Percentiles rank a stretch among this genome's conserved stretches.
These are phyloP conservation scores for Etheostoma spectabile DNA, from an alignment of 2,113 vertebrate species.

Conservation along the genomic window DNA sequence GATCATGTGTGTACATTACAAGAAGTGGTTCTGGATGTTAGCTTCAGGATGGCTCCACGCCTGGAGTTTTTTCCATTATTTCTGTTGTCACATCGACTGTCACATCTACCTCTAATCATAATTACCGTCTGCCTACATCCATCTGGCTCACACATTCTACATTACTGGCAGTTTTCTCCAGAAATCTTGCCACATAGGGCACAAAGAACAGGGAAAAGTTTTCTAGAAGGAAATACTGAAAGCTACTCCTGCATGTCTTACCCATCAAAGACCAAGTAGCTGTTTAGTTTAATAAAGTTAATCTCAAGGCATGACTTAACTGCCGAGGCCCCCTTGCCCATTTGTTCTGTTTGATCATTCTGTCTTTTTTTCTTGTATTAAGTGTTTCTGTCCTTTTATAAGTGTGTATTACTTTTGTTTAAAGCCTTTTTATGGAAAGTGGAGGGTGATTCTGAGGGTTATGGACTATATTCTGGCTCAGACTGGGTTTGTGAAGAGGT, in stretches of 20 bases:
- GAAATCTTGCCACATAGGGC: constrained; percentile 57
- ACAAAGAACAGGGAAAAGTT: not conserved
- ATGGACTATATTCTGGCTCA: constrained; percentile 76
- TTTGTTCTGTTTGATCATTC: constrained; percentile 10
- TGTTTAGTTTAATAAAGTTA: constrained; percentile 20
- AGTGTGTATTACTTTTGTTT: constrained; percentile 26
- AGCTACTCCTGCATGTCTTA: constrained; percentile 56
- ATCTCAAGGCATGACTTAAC: constrained; percentile 22
- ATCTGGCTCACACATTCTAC: constrained; percentile 26
- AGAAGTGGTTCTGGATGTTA: constrained; percentile 4
- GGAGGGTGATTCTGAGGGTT: constrained; percentile 23
- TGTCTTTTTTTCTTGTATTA: constrained; percentile 5
- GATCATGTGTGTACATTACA: constrained; percentile 13
- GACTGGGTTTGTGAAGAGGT: constrained; percentile 76
- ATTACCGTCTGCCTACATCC: constrained; percentile 17
- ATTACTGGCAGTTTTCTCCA: constrained; percentile 45
- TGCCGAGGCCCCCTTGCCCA: constrained; percentile 7
- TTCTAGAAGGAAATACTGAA: constrained; percentile 7
- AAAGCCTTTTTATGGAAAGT: constrained; percentile 22
- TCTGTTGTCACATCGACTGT: constrained; percentile 36
- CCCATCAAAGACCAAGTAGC: constrained; percentile 39
- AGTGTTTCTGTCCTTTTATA: constrained; percentile 36
- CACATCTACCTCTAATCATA: constrained; percentile 63
- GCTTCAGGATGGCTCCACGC: constrained; percentile 18
- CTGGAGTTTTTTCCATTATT: constrained; percentile 24